phyloP scores from a whole-genome alignment of 2,888 invertebrate genomes.

The Hipparchia sbordonii region DNA sequence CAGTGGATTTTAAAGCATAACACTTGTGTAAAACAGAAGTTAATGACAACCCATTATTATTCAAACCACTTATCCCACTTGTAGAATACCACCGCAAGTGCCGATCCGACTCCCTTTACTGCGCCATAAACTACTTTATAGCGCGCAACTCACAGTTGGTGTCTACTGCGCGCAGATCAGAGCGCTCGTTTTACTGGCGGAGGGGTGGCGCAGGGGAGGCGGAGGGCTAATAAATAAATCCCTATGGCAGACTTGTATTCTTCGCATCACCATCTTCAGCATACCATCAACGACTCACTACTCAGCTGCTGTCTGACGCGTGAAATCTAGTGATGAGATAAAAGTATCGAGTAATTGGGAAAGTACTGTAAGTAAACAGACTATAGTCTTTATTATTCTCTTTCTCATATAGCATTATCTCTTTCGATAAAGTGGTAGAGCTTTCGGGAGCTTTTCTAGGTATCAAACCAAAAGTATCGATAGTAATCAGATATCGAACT shows the following conservation, averaged over 20 bases:
- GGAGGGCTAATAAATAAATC: conserved; percentile 6
- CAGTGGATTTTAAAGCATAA: neutral
- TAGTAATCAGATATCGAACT: no score
- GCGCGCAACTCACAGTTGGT: conserved; percentile 39
- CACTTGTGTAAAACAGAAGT: neutral
- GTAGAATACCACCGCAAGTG: conserved; percentile 2
- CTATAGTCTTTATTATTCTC: no score
- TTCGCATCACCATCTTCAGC: neutral
- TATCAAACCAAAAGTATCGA: no score
- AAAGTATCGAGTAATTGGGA: no score
- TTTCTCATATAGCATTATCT: no score
- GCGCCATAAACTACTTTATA: conserved; percentile 40
- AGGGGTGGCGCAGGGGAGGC: neutral
- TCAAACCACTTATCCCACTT: conserved; percentile 13
- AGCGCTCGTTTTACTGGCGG: conserved; percentile 6
- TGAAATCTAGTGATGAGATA: no score
- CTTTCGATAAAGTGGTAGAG: no score
- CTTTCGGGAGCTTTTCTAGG: no score
- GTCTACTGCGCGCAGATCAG: conserved; percentile 37
- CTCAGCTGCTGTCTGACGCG: no score
- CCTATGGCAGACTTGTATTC: neutral
- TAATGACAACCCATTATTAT: neutral
- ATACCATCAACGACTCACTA: no score
- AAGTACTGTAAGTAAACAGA: no score
- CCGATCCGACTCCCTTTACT: conserved; percentile 31